Base-by-base conservation (phyloP, 2,888 invertebrate species). In the Patella pellucida region DNA sequence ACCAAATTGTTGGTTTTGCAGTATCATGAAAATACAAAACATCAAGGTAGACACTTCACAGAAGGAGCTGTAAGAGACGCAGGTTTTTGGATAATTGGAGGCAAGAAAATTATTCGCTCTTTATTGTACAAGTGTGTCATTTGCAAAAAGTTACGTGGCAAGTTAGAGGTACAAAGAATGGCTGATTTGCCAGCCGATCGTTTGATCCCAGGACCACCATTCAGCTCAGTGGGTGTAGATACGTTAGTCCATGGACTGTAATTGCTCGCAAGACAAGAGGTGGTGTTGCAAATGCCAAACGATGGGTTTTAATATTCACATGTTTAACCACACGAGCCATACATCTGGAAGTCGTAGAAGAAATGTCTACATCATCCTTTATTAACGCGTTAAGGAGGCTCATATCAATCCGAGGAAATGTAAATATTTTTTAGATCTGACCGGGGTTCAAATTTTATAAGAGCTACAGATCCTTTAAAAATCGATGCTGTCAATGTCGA, bases 301-400 rank as follows among this genome's bases (percentile, higher is more conserved):
- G 81, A 50, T 82, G 80, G 81, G 79, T 68, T 16, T 27, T 77
- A 16, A 50, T 81, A 23, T 81, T 82, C 19, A 79, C 81, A 11
- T 80, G 80, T 69, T 52, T 81, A 5, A 67, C 69, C 7, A 76
- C 71, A 12, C 68, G 80, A 67, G 80, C 80, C 0, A 72, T 81
- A 56, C 80, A 82, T 68, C 72, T 81, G 15, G 81, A 81, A 67
- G 68, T 82, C 4, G 56, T 81, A 12, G 78, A 81, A 51, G 78
- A 76, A 51, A 70, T 82, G 71, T 72, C 69, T 62, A 75, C 75
- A 14, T 74, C 76, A 11, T 69, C 78, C 11, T 81, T 82, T 31
- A 81, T 81, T 3, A 79, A 80, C 56, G 75, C 78, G 4, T 23
- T 79, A 16, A 56, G 78, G 27, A 56, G 81, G 9, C 78, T 81